A percentile compares a stretch with the other conserved stretches of the same genome.
Evolutionary conservation across 2,888 invertebrate species (phyloP).

Genomic region (Phyto melanocephala): DNA sequence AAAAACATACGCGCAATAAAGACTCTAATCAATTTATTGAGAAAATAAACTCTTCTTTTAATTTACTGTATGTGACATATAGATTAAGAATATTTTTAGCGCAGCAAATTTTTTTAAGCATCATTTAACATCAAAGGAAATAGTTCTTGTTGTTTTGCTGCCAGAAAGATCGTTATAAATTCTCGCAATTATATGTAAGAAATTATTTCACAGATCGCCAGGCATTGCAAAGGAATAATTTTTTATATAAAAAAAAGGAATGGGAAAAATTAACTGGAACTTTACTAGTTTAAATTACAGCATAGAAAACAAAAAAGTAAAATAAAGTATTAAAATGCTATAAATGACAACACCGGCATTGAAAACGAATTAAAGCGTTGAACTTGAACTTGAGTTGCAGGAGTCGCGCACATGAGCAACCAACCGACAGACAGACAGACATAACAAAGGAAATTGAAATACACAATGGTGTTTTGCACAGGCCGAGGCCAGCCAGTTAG

Average conservation of each 20-base stretch:
- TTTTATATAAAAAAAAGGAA: not conserved
- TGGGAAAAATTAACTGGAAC: not conserved
- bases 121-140: conserved; percentile 35
- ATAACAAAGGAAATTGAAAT: conserved; percentile 34
- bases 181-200: conserved; percentile 20
- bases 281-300: not conserved
- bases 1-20: not conserved
- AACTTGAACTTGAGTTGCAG: conserved; percentile 68
- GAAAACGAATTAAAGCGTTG: conserved; percentile 66
- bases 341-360: conserved; percentile 62
- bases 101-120: not conserved
- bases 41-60: not conserved
- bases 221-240: conserved; percentile 1
- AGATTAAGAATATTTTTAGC: not conserved
- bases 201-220: conserved; percentile 24
- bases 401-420: conserved; percentile 44
- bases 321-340: conserved; percentile 33
- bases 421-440: not conserved
- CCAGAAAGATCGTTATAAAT: conserved; percentile 9
- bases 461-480: conserved; percentile 24
- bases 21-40: conserved; percentile 3
- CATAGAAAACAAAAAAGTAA: not conserved
- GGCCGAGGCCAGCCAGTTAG: not conserved
- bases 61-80: not conserved
- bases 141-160: not conserved